Evolutionary conservation across 2,797 vertebrate species (phyloP).

Genomic region (Chloroceryle inda): DNA sequence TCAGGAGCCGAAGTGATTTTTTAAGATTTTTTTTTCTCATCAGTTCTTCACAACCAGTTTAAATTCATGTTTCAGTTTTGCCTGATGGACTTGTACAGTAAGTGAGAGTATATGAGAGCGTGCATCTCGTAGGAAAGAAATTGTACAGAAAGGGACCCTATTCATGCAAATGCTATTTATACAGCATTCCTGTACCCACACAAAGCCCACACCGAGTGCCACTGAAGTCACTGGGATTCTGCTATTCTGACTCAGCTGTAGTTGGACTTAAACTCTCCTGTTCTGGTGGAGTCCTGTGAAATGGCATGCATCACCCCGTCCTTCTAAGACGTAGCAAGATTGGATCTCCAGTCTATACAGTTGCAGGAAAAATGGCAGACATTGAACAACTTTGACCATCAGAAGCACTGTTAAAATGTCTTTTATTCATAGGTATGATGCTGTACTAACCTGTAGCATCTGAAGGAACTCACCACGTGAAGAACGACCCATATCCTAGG

Average conservation of each 20-base stretch:
- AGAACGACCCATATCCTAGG: neutral
- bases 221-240: neutral
- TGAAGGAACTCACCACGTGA: neutral
- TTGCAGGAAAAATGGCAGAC: neutral
- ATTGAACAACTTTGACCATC: neutral
- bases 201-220: neutral
- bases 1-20: neutral
- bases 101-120: neutral
- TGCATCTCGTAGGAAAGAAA: neutral
- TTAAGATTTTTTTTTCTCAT: neutral
- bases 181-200: neutral
- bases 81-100: neutral
- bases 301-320: neutral
- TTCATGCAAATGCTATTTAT: neutral
- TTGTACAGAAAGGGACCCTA: neutral
- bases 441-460: neutral
- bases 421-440: neutral
- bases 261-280: neutral
- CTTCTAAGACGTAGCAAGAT: neutral
- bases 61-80: neutral
- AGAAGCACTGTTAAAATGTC: neutral
- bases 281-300: neutral
- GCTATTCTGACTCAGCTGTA: neutral
- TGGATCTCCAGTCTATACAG: neutral
- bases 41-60: neutral